phyloP scores from a whole-genome alignment of 2,113 vertebrate genomes.

The Labeo rohita region DNA sequence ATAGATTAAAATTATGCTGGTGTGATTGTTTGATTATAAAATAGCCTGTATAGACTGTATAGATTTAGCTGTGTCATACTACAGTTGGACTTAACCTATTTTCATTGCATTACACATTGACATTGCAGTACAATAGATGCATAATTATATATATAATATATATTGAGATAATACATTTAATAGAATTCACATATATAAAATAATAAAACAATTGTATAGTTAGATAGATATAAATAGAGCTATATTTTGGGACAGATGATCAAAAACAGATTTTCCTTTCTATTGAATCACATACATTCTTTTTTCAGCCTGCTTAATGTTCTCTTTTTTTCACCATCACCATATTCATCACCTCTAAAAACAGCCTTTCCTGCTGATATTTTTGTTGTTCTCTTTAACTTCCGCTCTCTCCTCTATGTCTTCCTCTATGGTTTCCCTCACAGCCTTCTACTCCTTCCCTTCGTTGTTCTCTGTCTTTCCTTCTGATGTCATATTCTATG shows the following conservation, averaged over 20 bases:
- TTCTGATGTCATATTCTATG: slow-evolving; percentile 19
- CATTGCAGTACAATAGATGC: not conserved
- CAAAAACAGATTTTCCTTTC: not conserved
- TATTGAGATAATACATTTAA: too few relatives aligned
- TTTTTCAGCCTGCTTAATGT: not conserved
- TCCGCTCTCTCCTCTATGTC: not conserved
- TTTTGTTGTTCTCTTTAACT: not conserved
- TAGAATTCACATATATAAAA: too few relatives aligned
- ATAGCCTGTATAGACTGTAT: not conserved
- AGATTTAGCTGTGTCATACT: not conserved
- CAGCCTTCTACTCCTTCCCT: slow-evolving; percentile 12
- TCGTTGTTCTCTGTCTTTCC: slow-evolving; percentile 10
- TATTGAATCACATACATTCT: not conserved
- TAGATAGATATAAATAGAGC: too few relatives aligned
- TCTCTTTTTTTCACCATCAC: not conserved
- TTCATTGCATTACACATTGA: not conserved
- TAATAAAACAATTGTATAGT: too few relatives aligned
- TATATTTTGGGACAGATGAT: not conserved
- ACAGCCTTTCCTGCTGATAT: not conserved
- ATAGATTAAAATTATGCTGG: not conserved
- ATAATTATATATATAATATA: not conserved
- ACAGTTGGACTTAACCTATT: not conserved
- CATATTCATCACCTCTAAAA: not conserved
- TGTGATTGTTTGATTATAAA: not conserved
- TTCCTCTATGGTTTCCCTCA: not conserved